Evolutionary conservation across 1,140 invertebrate species (phyloP).

Genomic region (Cydia strobilella): DNA sequence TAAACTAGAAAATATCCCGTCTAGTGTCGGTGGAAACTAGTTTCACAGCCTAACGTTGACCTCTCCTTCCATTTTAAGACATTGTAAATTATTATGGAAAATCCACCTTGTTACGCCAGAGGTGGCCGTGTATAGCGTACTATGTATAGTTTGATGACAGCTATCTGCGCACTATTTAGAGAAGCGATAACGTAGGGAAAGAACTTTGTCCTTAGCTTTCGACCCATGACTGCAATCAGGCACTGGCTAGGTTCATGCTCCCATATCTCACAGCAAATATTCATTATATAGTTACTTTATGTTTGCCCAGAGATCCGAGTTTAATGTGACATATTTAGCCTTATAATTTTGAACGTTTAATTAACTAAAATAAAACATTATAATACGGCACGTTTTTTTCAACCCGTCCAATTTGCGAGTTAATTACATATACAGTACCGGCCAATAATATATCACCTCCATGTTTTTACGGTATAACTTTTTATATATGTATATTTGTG

Average conservation of each 20-base stretch:
- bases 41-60: background rate
- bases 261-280: constrained; percentile 19
- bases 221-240: constrained; percentile 3
- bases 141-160: background rate
- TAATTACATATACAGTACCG: no score
- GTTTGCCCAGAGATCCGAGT: background rate
- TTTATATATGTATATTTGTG: no score
- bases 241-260: constrained; percentile 23
- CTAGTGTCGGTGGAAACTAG: background rate
- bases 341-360: background rate
- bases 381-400: no score
- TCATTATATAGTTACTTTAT: background rate
- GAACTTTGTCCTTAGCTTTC: constrained; percentile 27
- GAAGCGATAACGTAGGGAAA: constrained; percentile 13
- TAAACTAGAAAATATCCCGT: background rate
- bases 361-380: no score
- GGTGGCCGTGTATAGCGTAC: background rate
- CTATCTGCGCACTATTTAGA: constrained; percentile 28
- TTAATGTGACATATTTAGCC: background rate
- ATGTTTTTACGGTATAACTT: no score
- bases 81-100: background rate
- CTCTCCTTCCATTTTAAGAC: background rate
- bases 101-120: background rate
- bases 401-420: no score
- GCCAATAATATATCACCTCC: no score